These are phyloP conservation scores for Ormyrus labotus DNA, from an alignment of 2,888 invertebrate species.

Conservation along the genomic window DNA sequence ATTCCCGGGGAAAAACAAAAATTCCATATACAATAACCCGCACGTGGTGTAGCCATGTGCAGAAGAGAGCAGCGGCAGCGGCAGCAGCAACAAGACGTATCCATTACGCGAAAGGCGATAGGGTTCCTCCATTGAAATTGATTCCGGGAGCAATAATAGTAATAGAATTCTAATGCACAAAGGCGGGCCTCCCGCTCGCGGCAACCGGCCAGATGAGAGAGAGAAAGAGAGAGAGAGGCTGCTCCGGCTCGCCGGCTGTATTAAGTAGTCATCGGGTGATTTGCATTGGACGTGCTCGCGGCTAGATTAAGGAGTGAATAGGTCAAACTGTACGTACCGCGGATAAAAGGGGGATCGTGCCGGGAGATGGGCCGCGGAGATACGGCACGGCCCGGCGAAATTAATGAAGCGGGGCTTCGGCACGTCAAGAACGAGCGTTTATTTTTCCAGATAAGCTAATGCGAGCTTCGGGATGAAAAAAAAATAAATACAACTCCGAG, in stretches of 20 bases:
- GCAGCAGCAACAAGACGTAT: conserved; percentile 4
- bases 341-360: conserved; percentile 11
- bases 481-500: conserved; percentile 3
- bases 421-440: neutral
- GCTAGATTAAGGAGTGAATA: conserved; percentile 55
- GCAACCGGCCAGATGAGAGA: conserved; percentile 21
- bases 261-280: conserved; percentile 55
- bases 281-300: conserved; percentile 54
- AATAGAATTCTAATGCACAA: conserved; percentile 51
- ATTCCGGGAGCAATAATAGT: conserved; percentile 49
- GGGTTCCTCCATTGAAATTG: conserved; percentile 35
- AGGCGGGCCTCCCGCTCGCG: conserved; percentile 19
- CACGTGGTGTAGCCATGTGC: conserved; percentile 22
- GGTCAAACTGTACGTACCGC: conserved; percentile 32
- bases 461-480: conserved; percentile 2
- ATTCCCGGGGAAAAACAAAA: neutral
- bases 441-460: conserved; percentile 26
- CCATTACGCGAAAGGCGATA: conserved; percentile 52
- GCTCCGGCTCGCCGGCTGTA: conserved; percentile 2
- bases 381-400: conserved; percentile 49
- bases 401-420: conserved; percentile 37
- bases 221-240: neutral
- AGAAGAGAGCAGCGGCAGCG: conserved; percentile 3
- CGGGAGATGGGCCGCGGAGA: conserved; percentile 48
- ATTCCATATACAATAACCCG: neutral